Base-by-base conservation (phyloP, 2,888 invertebrate species). In the Metacarcinus magister region DNA sequence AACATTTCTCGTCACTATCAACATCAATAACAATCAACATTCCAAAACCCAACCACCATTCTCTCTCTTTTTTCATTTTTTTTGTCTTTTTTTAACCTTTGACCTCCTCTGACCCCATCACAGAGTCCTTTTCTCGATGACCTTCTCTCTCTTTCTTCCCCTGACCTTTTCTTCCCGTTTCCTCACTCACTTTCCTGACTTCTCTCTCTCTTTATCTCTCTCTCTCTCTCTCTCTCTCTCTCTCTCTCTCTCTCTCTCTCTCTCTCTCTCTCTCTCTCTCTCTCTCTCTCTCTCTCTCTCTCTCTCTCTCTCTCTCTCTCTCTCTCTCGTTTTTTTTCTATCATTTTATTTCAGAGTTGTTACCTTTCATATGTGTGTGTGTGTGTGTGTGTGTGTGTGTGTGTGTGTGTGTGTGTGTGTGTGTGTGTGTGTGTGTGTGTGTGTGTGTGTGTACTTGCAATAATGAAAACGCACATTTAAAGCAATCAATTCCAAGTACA, bases 241-340 rank as follows among this genome's bases (percentile, higher is more conserved):
- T 32, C 89, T 32, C 23, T 90, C 89, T 90, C 16, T 90, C 89
- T 90, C 39, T 90, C 89, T 39, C 16, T 90, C 28, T 90, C 39
- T 32, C 16, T 7, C 54, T 54, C 54, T 13, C 13, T 13, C 54
- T 54, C 54, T 54, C 13, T 13, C 8, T 54, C 54, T 54, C 13
- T 54, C 54, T 54, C 46, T 46, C 46, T 46, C 46, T 46, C 46
- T 46, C 46, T 46, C 46, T 46, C 46, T 46, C 46, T 46, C 46
- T 46, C 46, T 46, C 46, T 46, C 46, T 46, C 46, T 46, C 46
- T 46, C 46, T 46, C 46, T 46, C 46, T 60, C 60, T 60, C 60
- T 23, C 23, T 60, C 60, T 60, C 60, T 23, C 23, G 2, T 16
- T 60, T 19, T 60, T 16, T 23, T 19, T 60, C 60, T 60, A 3